phyloP scores from a whole-genome alignment of 2,888 invertebrate species.

The Lacanobia oleracea region DNA sequence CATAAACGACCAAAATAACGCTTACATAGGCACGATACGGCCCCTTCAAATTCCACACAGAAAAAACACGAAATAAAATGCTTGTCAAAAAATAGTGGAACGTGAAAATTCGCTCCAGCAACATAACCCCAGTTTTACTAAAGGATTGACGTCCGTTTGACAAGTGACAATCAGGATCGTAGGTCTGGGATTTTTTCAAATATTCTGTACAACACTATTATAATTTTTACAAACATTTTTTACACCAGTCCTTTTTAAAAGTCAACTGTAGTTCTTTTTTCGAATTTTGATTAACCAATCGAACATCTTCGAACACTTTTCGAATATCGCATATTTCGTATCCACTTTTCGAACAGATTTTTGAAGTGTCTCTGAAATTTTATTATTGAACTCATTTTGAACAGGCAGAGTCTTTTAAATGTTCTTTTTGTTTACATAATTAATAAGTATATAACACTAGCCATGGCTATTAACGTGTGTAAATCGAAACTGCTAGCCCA shows the following conservation, averaged over 20 bases:
- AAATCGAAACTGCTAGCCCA: constrained; percentile 81
- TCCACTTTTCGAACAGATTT: constrained; percentile 21
- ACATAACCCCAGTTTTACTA: constrained; percentile 28
- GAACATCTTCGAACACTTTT: constrained; percentile 13
- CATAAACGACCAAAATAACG: neutral
- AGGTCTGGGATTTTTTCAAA: constrained; percentile 64
- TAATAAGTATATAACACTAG: constrained; percentile 69
- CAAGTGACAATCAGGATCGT: constrained; percentile 50
- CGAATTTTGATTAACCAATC: constrained; percentile 23
- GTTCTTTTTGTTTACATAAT: constrained; percentile 63
- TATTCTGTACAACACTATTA: constrained; percentile 65
- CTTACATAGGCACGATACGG: neutral
- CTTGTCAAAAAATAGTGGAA: constrained; percentile 11
- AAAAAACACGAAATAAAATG: neutral
- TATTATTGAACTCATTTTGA: constrained; percentile 4
- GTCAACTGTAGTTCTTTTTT: constrained; percentile 10
- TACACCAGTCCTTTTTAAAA: constrained; percentile 32
- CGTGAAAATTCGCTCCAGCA: constrained; percentile 14
- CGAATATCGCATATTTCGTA: neutral
- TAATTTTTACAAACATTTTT: constrained; percentile 64
- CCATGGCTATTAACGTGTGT: constrained; percentile 71
- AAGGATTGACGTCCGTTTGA: constrained; percentile 42
- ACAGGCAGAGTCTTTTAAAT: constrained; percentile 25
- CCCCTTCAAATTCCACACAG: neutral
- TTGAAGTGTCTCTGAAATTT: neutral